Evolutionary conservation across 2,797 vertebrate species (phyloP), one percentile per base, ranked within the genome.

Genomic region (Eospalax fontanierii): DNA sequence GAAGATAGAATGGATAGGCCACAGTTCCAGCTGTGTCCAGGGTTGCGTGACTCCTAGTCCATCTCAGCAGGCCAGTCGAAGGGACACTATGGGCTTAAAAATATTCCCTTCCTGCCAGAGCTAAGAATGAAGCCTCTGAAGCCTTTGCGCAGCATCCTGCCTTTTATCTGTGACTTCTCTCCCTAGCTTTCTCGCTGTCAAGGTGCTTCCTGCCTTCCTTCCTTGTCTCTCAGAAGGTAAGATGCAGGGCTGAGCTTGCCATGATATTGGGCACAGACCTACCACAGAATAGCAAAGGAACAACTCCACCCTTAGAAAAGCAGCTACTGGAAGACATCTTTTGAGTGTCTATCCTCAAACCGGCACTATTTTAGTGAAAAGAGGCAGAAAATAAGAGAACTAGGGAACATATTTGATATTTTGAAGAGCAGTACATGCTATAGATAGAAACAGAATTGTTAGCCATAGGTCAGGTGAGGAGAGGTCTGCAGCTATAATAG

Each of bases 321-420:
- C 28, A 81, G 21, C 61, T 71, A 76, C 40, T 75, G 43, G 59
- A 84, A 83, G 22, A 87, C 43, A n/a, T 46, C 46, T 90, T 94
- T 92, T 75, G 73, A 90, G n/a, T 15, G 30, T 68, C 30, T 95
- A 4, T 70, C 7, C 9, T 84, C 6, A 90, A 57, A 11, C 15
- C 88, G 38, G 6, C n/a, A 38, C 2, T 65, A 57, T 30, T 57
- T 76, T 74, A 88, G 50, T 54, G 40, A 73, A 81, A 54, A 88
- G 35, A 80, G 50, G 8, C 21, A 92, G 74, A 50, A 68, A 73
- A 76, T 66, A 81, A 91, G 66, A 57, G 5, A 16, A 71, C 70
- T 70, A 82, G 61, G 22, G 73, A 26, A 73, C 76, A 74, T 19
- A 57, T 24, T 35, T 61, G 81, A 9, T 11, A 74, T 61, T 94